Base-by-base conservation (phyloP, 2,888 invertebrate species). In the Meghimatium bilineatum region DNA sequence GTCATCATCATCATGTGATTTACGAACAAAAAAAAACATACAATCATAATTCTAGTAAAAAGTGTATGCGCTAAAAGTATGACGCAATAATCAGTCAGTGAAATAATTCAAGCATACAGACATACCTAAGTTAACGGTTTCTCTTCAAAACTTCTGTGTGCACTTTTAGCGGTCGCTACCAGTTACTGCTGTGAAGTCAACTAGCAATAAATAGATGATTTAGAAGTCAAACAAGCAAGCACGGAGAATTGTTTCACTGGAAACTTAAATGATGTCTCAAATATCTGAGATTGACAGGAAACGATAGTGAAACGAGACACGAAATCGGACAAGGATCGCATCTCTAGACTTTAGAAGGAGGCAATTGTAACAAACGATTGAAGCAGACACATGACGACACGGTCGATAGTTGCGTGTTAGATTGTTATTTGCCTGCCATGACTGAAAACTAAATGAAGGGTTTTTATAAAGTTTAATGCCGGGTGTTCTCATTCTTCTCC, bases 201-300 rank as follows among this genome's bases (percentile, higher is more conserved):
- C 29, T 52, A 23, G 29, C 17, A 34, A 20, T 52, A 49, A 74
- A 32, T 5, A 23, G 74, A 52, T 17, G 32, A 74, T 34, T 72
- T 26, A 52, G 14, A n/a, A 75, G 32, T 36, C 12, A 75, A 74
- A 75, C 29, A 44, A 32, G 20, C 75, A 66, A 36, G 71, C 52
- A 29, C 5, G 32, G 49, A 14, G 36, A 78, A 66, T 77, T 29
- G 66, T 52, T 82, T 82, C 23, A 60, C 20, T 66, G 14, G 26
- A 32, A 60, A 38, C 44, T 66, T 32, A 80, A 56, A 49, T 52
- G 56, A 80, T 49, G 66, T 80, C 56, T n/a, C 26, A 71, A 80
- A 80, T 71, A 38, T 71, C n/a, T 56, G 71, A 56, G 71, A 56
- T 71, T 80, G 69, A 78, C 44, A 44, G 78, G 76, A 78, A 77